Base-by-base conservation (phyloP, 2,113 vertebrate species). In the Suncus etruscus region DNA sequence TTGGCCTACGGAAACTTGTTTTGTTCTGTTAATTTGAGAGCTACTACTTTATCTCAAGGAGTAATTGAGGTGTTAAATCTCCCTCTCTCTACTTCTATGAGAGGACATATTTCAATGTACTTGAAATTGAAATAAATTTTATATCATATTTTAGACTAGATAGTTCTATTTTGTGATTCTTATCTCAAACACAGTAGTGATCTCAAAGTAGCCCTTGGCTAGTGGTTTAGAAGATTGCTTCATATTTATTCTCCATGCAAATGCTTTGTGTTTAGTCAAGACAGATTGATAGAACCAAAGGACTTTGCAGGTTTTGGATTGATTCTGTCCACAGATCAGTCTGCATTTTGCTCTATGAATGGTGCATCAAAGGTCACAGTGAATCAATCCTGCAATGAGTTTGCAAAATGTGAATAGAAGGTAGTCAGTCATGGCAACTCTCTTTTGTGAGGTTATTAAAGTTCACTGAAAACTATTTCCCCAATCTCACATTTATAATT, bases 401-500 rank as follows among this genome's bases (percentile, higher is more conserved):
- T 97, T 97, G 85, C 54, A 86, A 91, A 95, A 76, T 91, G 92
- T 89, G 91, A 92, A 93, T 94, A 96, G 82, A 95, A 96, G 94
- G 95, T 97, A 98, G 96, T 96, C 95, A 94, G 95, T 95, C 96
- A 96, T 95, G 95, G 96, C 94, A 97, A 96, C 96, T 97, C 95
- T 85, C 58, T 0, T 97, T 97, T 95, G 73, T 95, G 95, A 97
- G 95, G 61, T 97, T 96, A 97, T 97, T 97, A 97, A 97, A 97
- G 97, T 97, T 97, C 95, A 97, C 78, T 85, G 96, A 95, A 97
- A 97, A 97, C 95, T 97, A 89, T 95, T 96, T 95, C 78, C 87
- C 87, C 97, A 93, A 97, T 96, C 90, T 96, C 82, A 87, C 47
- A 97, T 97, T 96, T 83, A 91, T 96, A 92, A 94, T 95, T 96